Evolutionary conservation across 2,888 invertebrate genomes (phyloP).

Genomic region (Branchipolynoe longqiensis): DNA sequence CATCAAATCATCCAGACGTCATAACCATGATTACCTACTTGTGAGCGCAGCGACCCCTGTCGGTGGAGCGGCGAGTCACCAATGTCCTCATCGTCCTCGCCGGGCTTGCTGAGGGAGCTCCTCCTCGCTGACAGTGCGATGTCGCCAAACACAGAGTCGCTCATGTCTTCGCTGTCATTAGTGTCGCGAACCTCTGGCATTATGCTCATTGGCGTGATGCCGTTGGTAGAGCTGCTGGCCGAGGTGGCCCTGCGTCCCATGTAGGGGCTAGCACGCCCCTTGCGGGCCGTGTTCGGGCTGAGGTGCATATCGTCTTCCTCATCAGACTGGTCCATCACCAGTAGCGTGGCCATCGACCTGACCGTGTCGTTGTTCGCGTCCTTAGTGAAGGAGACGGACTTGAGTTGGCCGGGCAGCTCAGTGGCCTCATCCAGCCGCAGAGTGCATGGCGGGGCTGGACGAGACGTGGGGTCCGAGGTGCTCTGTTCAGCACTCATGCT

Average conservation of each 20-base stretch:
- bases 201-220: background rate
- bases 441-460: too few relatives aligned
- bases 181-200: too few relatives aligned
- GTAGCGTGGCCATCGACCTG: conserved; percentile 20
- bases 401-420: too few relatives aligned
- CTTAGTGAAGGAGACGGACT: too few relatives aligned
- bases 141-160: conserved; percentile 44
- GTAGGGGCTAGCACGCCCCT: too few relatives aligned
- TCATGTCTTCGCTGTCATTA: background rate
- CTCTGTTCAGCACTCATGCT: too few relatives aligned
- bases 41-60: conserved; percentile 37
- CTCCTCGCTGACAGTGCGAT: background rate
- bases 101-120: background rate
- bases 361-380: conserved; percentile 24
- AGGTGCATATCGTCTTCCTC: background rate
- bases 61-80: background rate
- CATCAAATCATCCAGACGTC: too few relatives aligned
- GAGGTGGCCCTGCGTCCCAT: too few relatives aligned
- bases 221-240: conserved; percentile 9
- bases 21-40: conserved; percentile 7
- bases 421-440: too few relatives aligned
- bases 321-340: conserved; percentile 40
- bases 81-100: background rate
- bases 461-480: too few relatives aligned
- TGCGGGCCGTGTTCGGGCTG: background rate